Evolutionary conservation across 2,113 vertebrate species (phyloP).

Genomic region (Takifugu bimaculatus): DNA sequence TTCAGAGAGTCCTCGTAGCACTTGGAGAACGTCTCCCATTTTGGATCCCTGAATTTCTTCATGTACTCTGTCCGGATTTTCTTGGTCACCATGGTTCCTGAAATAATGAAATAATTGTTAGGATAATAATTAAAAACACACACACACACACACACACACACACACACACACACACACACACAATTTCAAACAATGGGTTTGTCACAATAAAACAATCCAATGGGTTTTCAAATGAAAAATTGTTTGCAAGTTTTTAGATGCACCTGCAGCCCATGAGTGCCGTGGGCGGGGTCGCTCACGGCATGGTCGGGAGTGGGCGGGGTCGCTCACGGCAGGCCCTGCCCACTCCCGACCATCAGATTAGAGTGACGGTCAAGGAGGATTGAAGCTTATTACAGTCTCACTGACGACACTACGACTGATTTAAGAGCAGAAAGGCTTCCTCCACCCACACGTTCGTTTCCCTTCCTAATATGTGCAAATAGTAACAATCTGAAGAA

Average conservation of each 20-base stretch:
- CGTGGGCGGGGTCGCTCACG: not conserved
- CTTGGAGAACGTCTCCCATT: slow-evolving; percentile 87
- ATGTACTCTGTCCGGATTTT: slow-evolving; percentile 86
- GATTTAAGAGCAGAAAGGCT: not conserved
- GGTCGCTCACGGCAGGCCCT: slow-evolving; percentile 38
- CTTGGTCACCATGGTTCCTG: slow-evolving; percentile 64
- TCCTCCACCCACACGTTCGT: not conserved
- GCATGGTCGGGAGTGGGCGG: not conserved
- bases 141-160: not conserved
- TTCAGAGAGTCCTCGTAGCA: slow-evolving; percentile 88
- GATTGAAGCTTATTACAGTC: slow-evolving; percentile 35
- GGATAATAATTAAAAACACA: not conserved
- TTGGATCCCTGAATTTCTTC: slow-evolving; percentile 89
- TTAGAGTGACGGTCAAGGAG: slow-evolving; percentile 24
- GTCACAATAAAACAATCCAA: too few relatives aligned
- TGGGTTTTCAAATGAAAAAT: too few relatives aligned
- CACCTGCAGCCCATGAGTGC: slow-evolving; percentile 1
- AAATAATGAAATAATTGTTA: not conserved
- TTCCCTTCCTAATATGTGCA: not conserved
- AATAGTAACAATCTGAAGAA: not conserved
- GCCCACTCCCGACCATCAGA: slow-evolving; percentile 34
- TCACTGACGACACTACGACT: slow-evolving; percentile 1
- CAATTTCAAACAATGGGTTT: too few relatives aligned
- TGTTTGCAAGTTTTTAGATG: too few relatives aligned
- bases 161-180: too few relatives aligned